These are phyloP conservation scores for Syngnathus rostellatus DNA, from an alignment of 2,797 vertebrate species.

Conservation along the genomic window DNA sequence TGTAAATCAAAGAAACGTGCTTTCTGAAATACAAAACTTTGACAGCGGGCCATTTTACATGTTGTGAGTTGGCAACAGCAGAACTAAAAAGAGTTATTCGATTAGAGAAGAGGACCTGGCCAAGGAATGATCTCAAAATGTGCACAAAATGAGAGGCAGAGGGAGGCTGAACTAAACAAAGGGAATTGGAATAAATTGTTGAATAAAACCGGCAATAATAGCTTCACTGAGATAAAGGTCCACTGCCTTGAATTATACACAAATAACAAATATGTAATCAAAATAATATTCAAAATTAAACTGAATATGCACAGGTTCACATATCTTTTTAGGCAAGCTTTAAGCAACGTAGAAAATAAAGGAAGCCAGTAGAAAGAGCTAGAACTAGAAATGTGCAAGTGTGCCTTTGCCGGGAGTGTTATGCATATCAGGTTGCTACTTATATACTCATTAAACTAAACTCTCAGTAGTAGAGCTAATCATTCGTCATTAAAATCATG, in stretches of 20 bases:
- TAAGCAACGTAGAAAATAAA: neutral
- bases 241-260: too few relatives aligned
- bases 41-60: neutral
- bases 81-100: neutral
- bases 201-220: too few relatives aligned
- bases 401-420: neutral
- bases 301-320: too few relatives aligned
- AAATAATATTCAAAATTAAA: too few relatives aligned
- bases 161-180: neutral
- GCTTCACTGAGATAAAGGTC: too few relatives aligned
- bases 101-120: neutral
- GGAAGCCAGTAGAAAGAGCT: neutral
- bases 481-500: slow-evolving; percentile 26
- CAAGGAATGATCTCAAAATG: neutral
- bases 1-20: neutral
- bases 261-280: too few relatives aligned
- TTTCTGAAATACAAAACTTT: slow-evolving; percentile 5
- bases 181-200: neutral
- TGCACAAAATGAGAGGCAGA: neutral
- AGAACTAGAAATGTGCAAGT: neutral
- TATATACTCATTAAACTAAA: neutral
- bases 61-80: neutral
- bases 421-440: neutral
- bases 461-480: slow-evolving; percentile 16
- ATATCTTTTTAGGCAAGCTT: too few relatives aligned